These are phyloP conservation scores for Drosophila mimica DNA, from an alignment of 2,888 invertebrate species.

Conservation along the genomic window DNA sequence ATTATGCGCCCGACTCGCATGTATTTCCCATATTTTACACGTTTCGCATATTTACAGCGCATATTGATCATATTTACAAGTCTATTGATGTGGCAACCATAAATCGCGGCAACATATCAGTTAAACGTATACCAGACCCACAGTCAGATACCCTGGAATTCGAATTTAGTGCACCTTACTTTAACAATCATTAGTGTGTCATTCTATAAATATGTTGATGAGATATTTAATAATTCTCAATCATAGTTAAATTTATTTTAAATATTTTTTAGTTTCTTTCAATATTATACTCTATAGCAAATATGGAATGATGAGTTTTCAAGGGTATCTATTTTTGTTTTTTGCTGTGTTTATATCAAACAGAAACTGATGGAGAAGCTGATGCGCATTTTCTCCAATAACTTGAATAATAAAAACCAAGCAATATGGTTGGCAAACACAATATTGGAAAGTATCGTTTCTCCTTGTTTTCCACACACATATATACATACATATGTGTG, in stretches of 20 bases:
- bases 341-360: background rate
- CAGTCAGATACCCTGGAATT: constrained; percentile 7
- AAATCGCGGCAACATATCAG: constrained; percentile 29
- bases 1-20: constrained; percentile 34
- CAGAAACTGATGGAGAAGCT: constrained; percentile 10
- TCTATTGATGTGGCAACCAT: constrained; percentile 37
- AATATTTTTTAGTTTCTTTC: background rate
- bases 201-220: background rate
- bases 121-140: background rate
- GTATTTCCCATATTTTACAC: constrained; percentile 50
- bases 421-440: constrained; percentile 29
- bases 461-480: constrained; percentile 7
- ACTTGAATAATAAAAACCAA: constrained; percentile 29
- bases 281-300: background rate
- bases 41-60: constrained; percentile 49
- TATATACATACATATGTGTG: background rate
- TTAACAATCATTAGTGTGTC: background rate
- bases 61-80: constrained; percentile 63
- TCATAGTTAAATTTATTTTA: background rate
- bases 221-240: background rate
- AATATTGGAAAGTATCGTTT: constrained; percentile 33
- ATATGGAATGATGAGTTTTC: background rate
- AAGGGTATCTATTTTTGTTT: background rate
- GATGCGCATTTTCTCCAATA: constrained; percentile 29
- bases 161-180: background rate